Percentiles rank a stretch among this genome's conserved stretches.
Evolutionary conservation across 2,113 vertebrate genomes (phyloP).

Genomic region (Antidorcas marsupialis): DNA sequence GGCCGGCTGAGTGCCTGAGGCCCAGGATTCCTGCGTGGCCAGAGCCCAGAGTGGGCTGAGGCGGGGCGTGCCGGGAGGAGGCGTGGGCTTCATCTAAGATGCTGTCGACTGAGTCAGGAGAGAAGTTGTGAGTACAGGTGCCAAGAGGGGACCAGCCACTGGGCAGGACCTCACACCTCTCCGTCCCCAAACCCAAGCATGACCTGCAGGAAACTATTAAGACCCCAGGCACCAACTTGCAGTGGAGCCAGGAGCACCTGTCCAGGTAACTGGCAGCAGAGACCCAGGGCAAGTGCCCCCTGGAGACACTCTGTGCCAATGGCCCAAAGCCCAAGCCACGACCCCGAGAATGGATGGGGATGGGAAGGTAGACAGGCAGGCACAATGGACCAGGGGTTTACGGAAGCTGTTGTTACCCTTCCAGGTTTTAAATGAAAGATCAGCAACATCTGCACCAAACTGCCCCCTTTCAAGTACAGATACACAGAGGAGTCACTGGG

Average conservation of each 20-base stretch:
- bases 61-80: rapidly evolving
- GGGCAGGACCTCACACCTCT: rapidly evolving
- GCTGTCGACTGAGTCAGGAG: rapidly evolving
- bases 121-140: rapidly evolving
- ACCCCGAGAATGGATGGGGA: not conserved
- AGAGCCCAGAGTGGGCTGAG: not conserved
- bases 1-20: rapidly evolving
- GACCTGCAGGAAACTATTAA: not conserved
- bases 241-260: too few relatives aligned
- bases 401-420: rapidly evolving
- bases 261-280: rapidly evolving
- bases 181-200: not conserved
- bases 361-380: rapidly evolving
- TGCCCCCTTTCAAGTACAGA: not conserved
- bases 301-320: not conserved
- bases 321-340: rapidly evolving
- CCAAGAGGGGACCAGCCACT: rapidly evolving
- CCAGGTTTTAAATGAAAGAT: not conserved
- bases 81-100: not conserved
- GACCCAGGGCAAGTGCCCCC: not conserved
- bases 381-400: rapidly evolving
- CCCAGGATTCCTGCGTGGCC: not conserved
- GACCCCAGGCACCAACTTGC: rapidly evolving
- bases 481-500: rapidly evolving
- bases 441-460: not conserved